Conservation (phyloP, 1,140 invertebrate genomes). For the Drosophila nikananu region DNA sequence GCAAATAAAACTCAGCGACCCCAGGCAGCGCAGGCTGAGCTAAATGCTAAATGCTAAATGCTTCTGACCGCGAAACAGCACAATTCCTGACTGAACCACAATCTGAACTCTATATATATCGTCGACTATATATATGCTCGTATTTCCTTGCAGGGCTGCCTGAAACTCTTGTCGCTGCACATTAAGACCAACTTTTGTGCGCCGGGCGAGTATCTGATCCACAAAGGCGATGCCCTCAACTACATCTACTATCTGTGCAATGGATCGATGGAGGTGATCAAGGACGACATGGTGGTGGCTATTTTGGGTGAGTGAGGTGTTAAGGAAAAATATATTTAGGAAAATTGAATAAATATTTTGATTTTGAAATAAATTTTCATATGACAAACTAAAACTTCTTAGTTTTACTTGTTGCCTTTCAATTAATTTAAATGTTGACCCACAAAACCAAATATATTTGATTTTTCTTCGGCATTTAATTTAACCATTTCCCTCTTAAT, state of each 20-base stretch:
- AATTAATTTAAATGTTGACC: not conserved
- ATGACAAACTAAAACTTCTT: no score
- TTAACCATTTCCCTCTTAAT: not conserved
- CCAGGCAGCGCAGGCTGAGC: conserved; percentile 23
- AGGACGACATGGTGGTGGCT: conserved; percentile 98
- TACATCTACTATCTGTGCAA: conserved; percentile 98
- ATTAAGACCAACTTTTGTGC: conserved; percentile 97
- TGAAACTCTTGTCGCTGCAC: conserved; percentile 95
- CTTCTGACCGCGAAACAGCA: conserved; percentile 33
- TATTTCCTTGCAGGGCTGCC: conserved; percentile 89
- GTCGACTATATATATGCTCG: conserved; percentile 3
- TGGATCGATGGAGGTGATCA: conserved; percentile 99
- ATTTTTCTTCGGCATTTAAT: not conserved
- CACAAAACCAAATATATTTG: not conserved
- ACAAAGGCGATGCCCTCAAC: conserved; percentile 97
- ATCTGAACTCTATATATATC: conserved; percentile 12
- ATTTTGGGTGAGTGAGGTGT: conserved; percentile 93
- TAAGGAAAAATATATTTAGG: not conserved
- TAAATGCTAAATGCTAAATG: conserved; percentile 36
- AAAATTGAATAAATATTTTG: no score
- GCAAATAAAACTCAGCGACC: conserved; percentile 45
- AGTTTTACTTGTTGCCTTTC: not conserved
- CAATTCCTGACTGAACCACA: conserved; percentile 41
- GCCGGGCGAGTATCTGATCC: conserved; percentile 98
- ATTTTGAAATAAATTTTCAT: no score